Evolutionary conservation across 2,797 vertebrate genomes (phyloP).

Genomic region (Esox lucius): DNA sequence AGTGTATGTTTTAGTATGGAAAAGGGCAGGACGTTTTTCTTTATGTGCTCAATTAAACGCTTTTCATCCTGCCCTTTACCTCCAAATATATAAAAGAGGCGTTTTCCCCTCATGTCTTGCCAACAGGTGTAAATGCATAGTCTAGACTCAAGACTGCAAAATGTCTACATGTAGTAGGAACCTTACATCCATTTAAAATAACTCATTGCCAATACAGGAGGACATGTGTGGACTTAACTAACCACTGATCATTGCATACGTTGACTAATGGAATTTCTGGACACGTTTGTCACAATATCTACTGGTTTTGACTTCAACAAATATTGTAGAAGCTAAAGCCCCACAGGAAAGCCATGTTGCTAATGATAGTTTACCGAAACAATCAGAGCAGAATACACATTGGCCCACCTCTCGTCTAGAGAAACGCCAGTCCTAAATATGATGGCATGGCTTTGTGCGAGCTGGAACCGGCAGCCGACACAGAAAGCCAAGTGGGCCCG

Average conservation of each 20-base stretch:
- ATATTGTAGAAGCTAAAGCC: slow-evolving; percentile 35
- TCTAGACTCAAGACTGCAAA: slow-evolving; percentile 12
- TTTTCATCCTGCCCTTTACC: slow-evolving; percentile 17
- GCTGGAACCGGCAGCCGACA: slow-evolving; percentile 57
- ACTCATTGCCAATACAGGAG: neutral
- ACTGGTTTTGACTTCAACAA: slow-evolving; percentile 1
- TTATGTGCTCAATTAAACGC: slow-evolving; percentile 23
- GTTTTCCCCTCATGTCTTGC: slow-evolving; percentile 19
- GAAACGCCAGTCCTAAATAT: slow-evolving; percentile 55
- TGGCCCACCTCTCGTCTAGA: slow-evolving; percentile 51
- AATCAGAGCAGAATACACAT: slow-evolving; percentile 57
- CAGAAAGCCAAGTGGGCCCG: slow-evolving; percentile 55
- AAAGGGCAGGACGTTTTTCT: slow-evolving; percentile 19
- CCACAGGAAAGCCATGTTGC: slow-evolving; percentile 35
- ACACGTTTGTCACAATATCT: neutral
- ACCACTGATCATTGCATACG: neutral
- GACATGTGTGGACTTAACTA: neutral
- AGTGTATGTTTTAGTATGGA: slow-evolving; percentile 29
- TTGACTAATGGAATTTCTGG: neutral
- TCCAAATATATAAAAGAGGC: slow-evolving; percentile 9
- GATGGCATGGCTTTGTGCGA: slow-evolving; percentile 58
- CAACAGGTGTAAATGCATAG: slow-evolving; percentile 26
- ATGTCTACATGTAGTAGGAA: neutral
- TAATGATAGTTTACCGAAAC: slow-evolving; percentile 61
- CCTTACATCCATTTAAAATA: neutral